Evolutionary conservation across 2,797 vertebrate genomes (phyloP).

Genomic region (Mareca strepera): DNA sequence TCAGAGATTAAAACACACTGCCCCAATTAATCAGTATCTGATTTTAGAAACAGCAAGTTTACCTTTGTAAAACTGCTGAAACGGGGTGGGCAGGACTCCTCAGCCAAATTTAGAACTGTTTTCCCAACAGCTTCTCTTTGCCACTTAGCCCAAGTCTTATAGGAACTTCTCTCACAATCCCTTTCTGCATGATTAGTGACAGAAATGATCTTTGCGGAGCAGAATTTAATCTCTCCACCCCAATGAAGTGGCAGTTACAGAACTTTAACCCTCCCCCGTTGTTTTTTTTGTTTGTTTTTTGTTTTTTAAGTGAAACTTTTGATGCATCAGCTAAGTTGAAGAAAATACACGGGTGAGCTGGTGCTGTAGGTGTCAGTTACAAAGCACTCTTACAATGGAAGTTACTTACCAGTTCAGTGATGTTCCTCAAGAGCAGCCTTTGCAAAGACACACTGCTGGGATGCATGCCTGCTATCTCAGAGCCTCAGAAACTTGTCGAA

Average conservation of each 20-base stretch:
- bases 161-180: rapidly evolving
- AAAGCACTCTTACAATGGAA: background rate
- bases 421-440: background rate
- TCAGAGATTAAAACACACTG: background rate
- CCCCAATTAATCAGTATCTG: rapidly evolving
- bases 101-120: rapidly evolving
- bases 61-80: background rate
- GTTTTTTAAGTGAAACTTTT: background rate
- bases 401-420: conserved; percentile 56
- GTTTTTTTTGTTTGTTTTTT: background rate
- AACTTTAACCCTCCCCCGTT: background rate
- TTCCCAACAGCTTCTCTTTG: background rate
- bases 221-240: background rate
- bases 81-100: background rate
- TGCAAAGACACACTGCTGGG: background rate
- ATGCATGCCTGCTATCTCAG: background rate
- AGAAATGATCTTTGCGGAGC: background rate
- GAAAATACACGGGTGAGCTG: background rate
- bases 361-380: background rate
- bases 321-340: rapidly evolving
- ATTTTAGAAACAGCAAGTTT: background rate
- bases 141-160: background rate
- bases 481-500: background rate
- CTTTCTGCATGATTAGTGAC: background rate
- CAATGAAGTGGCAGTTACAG: rapidly evolving